Conservation (phyloP, 2,888 invertebrate species). For the Eupelmus urozonus region DNA sequence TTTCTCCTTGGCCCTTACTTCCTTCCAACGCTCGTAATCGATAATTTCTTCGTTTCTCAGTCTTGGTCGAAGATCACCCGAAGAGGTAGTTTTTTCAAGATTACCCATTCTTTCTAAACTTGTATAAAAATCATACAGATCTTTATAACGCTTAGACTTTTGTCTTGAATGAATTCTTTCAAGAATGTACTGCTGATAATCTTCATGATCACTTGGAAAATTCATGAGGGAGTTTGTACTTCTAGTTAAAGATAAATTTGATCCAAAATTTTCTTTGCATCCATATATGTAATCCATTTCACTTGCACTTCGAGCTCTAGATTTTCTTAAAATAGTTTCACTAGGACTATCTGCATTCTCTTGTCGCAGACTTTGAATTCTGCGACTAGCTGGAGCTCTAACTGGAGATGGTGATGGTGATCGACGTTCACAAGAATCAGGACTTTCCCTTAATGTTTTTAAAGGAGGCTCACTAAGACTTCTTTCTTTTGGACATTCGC, state of each 20-base stretch:
- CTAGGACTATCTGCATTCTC: slow-evolving; percentile 57
- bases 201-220: slow-evolving; percentile 79
- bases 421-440: slow-evolving; percentile 64
- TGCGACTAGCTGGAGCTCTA: slow-evolving; percentile 83
- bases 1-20: slow-evolving; percentile 86
- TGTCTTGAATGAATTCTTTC: slow-evolving; percentile 83
- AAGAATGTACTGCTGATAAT: slow-evolving; percentile 84
- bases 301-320: slow-evolving; percentile 83
- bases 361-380: slow-evolving; percentile 80
- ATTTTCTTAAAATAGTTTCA: slow-evolving; percentile 74
- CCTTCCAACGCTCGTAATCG: slow-evolving; percentile 92
- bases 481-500: slow-evolving; percentile 78
- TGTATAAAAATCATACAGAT: slow-evolving; percentile 90
- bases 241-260: slow-evolving; percentile 71
- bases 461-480: slow-evolving; percentile 84
- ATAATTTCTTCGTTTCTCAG: slow-evolving; percentile 88
- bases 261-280: slow-evolving; percentile 63
- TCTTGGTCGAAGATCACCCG: slow-evolving; percentile 84
- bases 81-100: slow-evolving; percentile 87
- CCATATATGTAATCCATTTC: slow-evolving; percentile 78
- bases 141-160: slow-evolving; percentile 89
- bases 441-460: slow-evolving; percentile 74
- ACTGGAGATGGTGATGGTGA: slow-evolving; percentile 81
- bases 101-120: slow-evolving; percentile 91
- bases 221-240: slow-evolving; percentile 78